Conservation (phyloP, 2,113 vertebrate species). For the Pluvianellus socialis region DNA sequence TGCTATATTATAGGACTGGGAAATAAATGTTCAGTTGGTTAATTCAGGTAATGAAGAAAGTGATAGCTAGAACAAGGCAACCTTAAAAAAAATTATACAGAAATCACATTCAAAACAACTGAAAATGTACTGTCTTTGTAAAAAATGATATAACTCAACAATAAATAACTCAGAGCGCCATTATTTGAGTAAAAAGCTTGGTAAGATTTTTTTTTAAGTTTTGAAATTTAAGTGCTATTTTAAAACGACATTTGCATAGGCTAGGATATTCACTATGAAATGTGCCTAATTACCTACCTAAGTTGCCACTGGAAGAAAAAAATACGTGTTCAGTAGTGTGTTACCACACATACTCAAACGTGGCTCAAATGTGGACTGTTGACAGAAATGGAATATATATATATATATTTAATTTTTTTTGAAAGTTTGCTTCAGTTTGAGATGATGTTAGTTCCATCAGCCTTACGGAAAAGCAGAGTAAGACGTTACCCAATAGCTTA, state of each 20-base stretch:
- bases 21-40: not conserved
- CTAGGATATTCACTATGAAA: not conserved
- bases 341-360: not conserved
- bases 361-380: not conserved
- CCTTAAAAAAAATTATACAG: not conserved
- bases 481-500: not conserved
- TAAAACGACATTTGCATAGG: not conserved
- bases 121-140: not conserved
- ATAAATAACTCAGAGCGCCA: not conserved
- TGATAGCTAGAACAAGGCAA: not conserved
- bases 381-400: not conserved
- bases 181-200: not conserved
- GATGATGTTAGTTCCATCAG: not conserved
- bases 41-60: not conserved
- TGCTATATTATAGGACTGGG: not conserved
- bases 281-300: not conserved
- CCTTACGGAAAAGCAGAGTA: not conserved
- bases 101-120: not conserved
- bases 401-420: not conserved
- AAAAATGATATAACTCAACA: not conserved
- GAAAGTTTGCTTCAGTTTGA: not conserved
- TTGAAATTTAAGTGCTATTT: not conserved
- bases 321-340: not conserved
- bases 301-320: not conserved
- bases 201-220: not conserved